phyloP scores from a whole-genome alignment of 2,888 invertebrate genomes.

The Habroteleia sp. region DNA sequence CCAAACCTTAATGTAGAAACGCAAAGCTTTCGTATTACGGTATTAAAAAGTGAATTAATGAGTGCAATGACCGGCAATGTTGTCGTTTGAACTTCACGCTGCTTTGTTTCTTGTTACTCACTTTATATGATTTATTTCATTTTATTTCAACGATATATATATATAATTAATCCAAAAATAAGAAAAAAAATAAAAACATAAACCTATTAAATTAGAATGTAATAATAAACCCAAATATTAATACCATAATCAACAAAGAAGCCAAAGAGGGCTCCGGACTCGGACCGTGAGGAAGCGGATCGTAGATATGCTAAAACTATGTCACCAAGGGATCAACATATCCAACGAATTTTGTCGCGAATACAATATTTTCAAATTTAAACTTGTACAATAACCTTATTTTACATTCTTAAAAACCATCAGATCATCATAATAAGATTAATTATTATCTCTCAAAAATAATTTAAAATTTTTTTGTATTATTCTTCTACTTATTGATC shows the following conservation, averaged over 20 bases:
- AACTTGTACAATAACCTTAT: too few relatives aligned
- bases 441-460: too few relatives aligned
- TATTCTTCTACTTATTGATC: too few relatives aligned
- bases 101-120: constrained; percentile 26
- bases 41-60: too few relatives aligned
- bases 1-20: too few relatives aligned
- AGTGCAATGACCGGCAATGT: neutral
- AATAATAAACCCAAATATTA: constrained; percentile 45
- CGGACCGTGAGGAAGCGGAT: constrained; percentile 28
- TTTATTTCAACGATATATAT: constrained; percentile 10
- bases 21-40: too few relatives aligned
- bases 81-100: neutral
- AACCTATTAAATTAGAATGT: constrained; percentile 35
- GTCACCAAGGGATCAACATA: too few relatives aligned
- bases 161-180: constrained; percentile 34
- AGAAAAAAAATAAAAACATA: constrained; percentile 22
- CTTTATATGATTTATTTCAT: constrained; percentile 6
- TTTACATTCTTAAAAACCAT: too few relatives aligned
- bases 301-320: constrained; percentile 11
- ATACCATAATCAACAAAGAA: constrained; percentile 23
- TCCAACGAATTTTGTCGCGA: too few relatives aligned
- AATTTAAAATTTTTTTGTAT: too few relatives aligned
- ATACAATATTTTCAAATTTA: too few relatives aligned
- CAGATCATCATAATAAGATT: too few relatives aligned
- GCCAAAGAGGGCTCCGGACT: constrained; percentile 25